Percentiles rank a stretch among this genome's conserved stretches.
These are phyloP conservation scores for Caenorhabditis sp. DNA, from an alignment of 2,888 invertebrate genomes.

Conservation along the genomic window DNA sequence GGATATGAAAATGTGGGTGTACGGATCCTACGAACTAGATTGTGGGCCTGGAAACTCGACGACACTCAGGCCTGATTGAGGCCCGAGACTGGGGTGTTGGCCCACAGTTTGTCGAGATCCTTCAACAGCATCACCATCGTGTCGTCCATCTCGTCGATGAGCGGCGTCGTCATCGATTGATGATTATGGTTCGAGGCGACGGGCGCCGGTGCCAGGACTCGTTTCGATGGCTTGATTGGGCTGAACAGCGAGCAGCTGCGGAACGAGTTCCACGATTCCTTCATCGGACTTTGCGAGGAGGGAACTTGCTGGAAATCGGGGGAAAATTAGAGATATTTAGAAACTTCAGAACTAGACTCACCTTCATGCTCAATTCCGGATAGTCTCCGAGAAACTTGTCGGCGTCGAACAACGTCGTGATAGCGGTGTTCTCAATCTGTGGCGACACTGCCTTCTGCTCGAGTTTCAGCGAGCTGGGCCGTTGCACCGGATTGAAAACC, in stretches of 20 bases:
- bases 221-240: conserved; percentile 49
- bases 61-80: conserved; percentile 47
- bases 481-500: conserved; percentile 27
- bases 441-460: conserved; percentile 50
- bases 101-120: conserved; percentile 73
- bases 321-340: neutral
- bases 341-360: too few species aligned
- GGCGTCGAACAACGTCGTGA: conserved; percentile 23
- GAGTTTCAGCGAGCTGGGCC: conserved; percentile 53
- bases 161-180: conserved; percentile 8
- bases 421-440: conserved; percentile 34
- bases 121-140: conserved; percentile 64
- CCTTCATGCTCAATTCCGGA: conserved; percentile 13
- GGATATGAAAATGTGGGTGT: too few species aligned
- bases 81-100: conserved; percentile 43
- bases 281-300: conserved; percentile 38
- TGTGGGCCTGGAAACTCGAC: neutral
- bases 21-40: too few species aligned
- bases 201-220: conserved; percentile 9
- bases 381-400: conserved; percentile 12
- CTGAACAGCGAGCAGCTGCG: conserved; percentile 54
- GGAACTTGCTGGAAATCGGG: conserved; percentile 24
- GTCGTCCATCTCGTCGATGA: conserved; percentile 40
- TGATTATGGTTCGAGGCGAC: conserved; percentile 21
- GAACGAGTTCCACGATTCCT: conserved; percentile 53